Percentiles rank a stretch among this genome's conserved stretches.
Evolutionary conservation across 2,797 vertebrate species (phyloP).

Genomic region (Ara ararauna): DNA sequence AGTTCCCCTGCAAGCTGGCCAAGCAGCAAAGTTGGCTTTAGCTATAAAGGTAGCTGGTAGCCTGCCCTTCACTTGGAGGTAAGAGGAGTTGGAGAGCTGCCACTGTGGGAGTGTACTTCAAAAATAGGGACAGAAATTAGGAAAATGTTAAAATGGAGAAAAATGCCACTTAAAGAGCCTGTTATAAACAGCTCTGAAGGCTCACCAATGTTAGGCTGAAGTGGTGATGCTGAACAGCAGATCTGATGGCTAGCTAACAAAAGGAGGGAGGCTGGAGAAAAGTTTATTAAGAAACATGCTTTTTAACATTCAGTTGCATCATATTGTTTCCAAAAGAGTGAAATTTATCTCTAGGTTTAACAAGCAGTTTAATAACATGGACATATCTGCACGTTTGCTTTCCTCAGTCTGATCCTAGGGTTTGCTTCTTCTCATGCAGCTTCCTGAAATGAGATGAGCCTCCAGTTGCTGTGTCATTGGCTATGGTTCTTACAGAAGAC

Average conservation of each 20-base stretch:
- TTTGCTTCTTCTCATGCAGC: background rate
- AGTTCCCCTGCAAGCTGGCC: conserved; percentile 55
- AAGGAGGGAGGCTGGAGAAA: background rate
- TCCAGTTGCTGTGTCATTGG: accelerated
- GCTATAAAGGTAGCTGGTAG: conserved; percentile 68
- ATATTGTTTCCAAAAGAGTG: background rate
- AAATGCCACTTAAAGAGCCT: background rate
- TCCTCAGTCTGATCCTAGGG: background rate
- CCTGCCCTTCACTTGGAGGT: conserved; percentile 61
- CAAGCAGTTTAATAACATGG: background rate
- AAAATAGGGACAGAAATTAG: conserved; percentile 52
- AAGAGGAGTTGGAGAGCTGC: conserved; percentile 45
- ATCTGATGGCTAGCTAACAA: background rate
- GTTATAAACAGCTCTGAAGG: conserved; percentile 14
- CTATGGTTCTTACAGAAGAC: background rate
- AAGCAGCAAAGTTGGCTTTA: conserved; percentile 50
- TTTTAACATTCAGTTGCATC: background rate
- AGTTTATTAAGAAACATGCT: background rate
- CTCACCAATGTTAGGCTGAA: background rate
- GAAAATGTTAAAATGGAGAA: conserved; percentile 56
- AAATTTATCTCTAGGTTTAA: background rate
- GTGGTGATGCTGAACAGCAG: background rate
- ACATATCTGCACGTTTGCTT: background rate
- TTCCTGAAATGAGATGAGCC: background rate
- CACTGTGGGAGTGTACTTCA: conserved; percentile 7